These are phyloP conservation scores for Megamerina dolium DNA, from an alignment of 2,888 invertebrate genomes.

Conservation along the genomic window DNA sequence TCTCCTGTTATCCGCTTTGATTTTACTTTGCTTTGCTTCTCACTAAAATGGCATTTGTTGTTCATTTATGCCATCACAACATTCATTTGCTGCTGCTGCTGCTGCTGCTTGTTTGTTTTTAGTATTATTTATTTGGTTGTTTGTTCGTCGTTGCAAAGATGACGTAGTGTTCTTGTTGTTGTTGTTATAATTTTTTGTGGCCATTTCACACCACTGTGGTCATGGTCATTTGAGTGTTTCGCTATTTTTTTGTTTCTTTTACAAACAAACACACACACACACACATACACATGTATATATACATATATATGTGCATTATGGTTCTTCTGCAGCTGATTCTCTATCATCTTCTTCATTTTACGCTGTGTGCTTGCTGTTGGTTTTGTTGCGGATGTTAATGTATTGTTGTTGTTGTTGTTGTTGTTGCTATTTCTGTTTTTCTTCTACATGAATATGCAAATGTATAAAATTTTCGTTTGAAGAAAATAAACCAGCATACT, in stretches of 20 bases:
- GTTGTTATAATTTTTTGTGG: too few species aligned
- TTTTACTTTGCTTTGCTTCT: background rate
- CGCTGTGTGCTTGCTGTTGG: conserved; percentile 17
- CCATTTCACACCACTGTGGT: conserved; percentile 22
- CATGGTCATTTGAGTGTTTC: conserved; percentile 22
- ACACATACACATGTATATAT: too few species aligned
- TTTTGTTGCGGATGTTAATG: conserved; percentile 32
- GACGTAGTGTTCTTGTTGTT: conserved; percentile 30
- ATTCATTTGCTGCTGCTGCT: background rate
- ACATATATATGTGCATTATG: too few species aligned
- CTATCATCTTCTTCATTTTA: conserved; percentile 16
- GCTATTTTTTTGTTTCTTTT: too few species aligned
- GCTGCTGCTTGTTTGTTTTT: conserved; percentile 5
- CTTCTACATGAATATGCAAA: conserved; percentile 46
- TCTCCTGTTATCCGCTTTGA: background rate
- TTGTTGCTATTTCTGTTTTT: conserved; percentile 37
- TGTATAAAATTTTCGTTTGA: too few species aligned
- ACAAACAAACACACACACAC: too few species aligned
- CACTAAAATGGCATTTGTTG: too few species aligned
- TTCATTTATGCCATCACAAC: too few species aligned
- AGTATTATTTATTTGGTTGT: background rate
- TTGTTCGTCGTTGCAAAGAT: background rate
- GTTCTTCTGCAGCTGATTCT: conserved; percentile 14
- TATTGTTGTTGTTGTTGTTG: conserved; percentile 30
- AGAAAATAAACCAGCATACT: too few species aligned